These are phyloP conservation scores for Busseola fusca DNA, from an alignment of 2,888 invertebrate species.

Conservation along the genomic window DNA sequence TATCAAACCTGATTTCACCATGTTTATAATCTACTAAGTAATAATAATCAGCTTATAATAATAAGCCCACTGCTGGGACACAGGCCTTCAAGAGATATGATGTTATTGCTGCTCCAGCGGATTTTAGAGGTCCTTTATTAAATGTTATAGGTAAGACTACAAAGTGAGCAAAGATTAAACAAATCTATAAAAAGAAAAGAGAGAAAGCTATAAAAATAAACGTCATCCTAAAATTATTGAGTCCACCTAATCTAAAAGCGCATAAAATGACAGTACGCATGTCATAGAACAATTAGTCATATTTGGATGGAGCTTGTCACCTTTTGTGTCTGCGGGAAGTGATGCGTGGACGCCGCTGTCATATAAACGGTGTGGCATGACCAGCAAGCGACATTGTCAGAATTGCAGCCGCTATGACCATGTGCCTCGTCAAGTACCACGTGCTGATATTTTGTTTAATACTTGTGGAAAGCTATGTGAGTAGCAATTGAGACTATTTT, in stretches of 20 bases:
- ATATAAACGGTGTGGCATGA: constrained; percentile 65
- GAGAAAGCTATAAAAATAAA: constrained; percentile 8
- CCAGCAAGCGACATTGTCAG: constrained; percentile 64
- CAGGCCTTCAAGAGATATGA: background rate
- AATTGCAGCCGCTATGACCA: constrained; percentile 63
- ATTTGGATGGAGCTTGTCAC: constrained; percentile 51
- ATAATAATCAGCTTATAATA: too few species aligned
- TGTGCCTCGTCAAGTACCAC: constrained; percentile 70
- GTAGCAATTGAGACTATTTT: constrained; percentile 55
- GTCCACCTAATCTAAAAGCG: constrained; percentile 25
- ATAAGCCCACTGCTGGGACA: too few species aligned
- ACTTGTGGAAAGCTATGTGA: constrained; percentile 71
- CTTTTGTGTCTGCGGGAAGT: constrained; percentile 56
- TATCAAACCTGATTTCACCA: too few species aligned
- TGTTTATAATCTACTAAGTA: too few species aligned
- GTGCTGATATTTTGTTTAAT: constrained; percentile 69
- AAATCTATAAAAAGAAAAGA: background rate
- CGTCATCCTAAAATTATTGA: background rate
- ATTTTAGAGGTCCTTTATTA: background rate
- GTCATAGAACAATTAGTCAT: constrained; percentile 50
- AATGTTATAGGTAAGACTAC: too few species aligned
- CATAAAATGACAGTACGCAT: constrained; percentile 20
- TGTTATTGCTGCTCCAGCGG: background rate
- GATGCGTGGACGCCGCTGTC: constrained; percentile 71
- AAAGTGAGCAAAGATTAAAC: background rate